A percentile compares a stretch with the other conserved stretches of the same genome.
Evolutionary conservation across 2,113 vertebrate species (phyloP).

Genomic region (Acrocephalus arundinaceus): DNA sequence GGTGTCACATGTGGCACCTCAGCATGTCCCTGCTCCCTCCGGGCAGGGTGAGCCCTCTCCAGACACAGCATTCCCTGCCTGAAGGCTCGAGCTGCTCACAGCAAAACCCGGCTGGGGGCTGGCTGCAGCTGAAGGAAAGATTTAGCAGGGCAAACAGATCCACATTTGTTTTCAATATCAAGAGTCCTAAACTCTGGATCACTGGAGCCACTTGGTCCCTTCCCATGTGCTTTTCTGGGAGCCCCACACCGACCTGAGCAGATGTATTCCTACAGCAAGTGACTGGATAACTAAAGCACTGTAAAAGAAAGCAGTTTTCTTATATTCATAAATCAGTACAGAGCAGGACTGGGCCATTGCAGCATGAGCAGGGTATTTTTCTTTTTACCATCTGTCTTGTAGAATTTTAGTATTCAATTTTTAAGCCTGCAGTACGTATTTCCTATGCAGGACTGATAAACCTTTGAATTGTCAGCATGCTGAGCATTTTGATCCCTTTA

Average conservation of each 20-base stretch:
- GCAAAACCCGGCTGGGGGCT: not conserved
- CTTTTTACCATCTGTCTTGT: not conserved
- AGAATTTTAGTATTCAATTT: not conserved
- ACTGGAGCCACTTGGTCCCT: not conserved
- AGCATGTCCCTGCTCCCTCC: not conserved
- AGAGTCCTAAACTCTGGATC: not conserved
- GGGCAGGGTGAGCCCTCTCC: accelerated
- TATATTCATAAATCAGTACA: not conserved
- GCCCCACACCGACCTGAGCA: not conserved
- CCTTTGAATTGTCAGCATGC: not conserved
- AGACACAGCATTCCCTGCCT: no score
- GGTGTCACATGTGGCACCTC: accelerated
- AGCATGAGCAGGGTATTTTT: not conserved
- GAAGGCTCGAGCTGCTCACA: not conserved
- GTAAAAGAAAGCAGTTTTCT: not conserved
- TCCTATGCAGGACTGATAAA: not conserved
- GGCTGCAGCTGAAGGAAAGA: not conserved
- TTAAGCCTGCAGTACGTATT: not conserved
- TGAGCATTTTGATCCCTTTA: not conserved
- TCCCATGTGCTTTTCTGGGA: not conserved
- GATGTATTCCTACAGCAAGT: not conserved
- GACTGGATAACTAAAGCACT: not conserved
- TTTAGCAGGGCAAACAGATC: not conserved
- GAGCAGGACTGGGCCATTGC: not conserved
- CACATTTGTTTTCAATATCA: not conserved